Conservation (phyloP, 2,888 invertebrate species). For the Caenorhabditis afra region DNA sequence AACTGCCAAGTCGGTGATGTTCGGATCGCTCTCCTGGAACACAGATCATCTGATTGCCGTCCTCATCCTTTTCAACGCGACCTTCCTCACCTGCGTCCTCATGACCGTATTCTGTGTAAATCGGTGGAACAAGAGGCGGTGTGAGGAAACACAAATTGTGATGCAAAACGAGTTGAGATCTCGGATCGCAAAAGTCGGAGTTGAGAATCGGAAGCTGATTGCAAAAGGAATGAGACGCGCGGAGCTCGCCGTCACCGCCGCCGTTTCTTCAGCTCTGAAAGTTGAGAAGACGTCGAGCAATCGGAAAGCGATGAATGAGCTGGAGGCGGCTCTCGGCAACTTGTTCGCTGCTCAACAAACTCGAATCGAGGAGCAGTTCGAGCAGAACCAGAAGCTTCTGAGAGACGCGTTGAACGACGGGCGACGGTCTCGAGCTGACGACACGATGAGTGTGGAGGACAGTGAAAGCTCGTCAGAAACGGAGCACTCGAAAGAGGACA, state of each 20-base stretch:
- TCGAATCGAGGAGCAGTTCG: slow-evolving; percentile 52
- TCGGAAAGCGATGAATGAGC: slow-evolving; percentile 38
- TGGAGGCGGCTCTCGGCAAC: slow-evolving; percentile 46
- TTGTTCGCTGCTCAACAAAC: slow-evolving; percentile 54
- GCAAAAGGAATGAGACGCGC: slow-evolving; percentile 53
- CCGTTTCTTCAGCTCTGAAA: slow-evolving; percentile 46
- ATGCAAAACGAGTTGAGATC: slow-evolving; percentile 36
- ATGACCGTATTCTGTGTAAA: slow-evolving; percentile 38
- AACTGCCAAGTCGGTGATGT: slow-evolving; percentile 50
- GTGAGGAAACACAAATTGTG: slow-evolving; percentile 18
- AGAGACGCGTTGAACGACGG: slow-evolving; percentile 32
- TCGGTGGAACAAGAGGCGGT: slow-evolving; percentile 42
- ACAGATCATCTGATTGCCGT: slow-evolving; percentile 58
- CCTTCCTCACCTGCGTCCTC: slow-evolving; percentile 32
- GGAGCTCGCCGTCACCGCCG: slow-evolving; percentile 54
- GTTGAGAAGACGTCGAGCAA: slow-evolving; percentile 38
- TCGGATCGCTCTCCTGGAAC: slow-evolving; percentile 54
- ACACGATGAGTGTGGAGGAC: slow-evolving; percentile 53
- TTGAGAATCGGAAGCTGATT: slow-evolving; percentile 41
- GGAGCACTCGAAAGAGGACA: slow-evolving; percentile 42
- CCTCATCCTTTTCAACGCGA: slow-evolving; percentile 39
- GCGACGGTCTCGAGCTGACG: slow-evolving; percentile 29
- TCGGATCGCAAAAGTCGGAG: slow-evolving; percentile 34
- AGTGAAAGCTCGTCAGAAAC: slow-evolving; percentile 60
- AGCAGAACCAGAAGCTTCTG: slow-evolving; percentile 39